Evolutionary conservation across 2,113 vertebrate genomes (phyloP), one percentile per base, ranked within the genome.

Genomic region (Pseudonaja textilis): DNA sequence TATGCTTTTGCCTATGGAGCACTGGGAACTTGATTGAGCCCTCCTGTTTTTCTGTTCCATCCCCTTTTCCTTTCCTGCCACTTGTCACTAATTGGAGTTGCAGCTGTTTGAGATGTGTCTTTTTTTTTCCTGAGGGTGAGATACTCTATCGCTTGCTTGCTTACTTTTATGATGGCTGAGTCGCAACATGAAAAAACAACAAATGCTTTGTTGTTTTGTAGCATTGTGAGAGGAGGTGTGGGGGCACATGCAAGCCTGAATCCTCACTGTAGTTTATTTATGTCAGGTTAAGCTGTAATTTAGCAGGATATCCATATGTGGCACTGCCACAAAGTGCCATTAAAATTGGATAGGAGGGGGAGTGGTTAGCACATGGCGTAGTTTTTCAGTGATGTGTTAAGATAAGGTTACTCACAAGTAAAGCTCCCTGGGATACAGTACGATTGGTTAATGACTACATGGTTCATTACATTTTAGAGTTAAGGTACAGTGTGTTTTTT

Each of bases 361-460:
- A 7, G 18, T 18, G 5, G 1, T 74, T 81, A 81, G 69, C 3
- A 81, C 0, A 20, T 81, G 74, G 34, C 34, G 22, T 81, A 42
- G 18, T 22, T 42, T 39, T 20, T 81, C 74, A 81, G 18, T 81
- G 34, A 42, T 39, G 7, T 57, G 20, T 1, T 90, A 81, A 95
- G 54, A 8, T 8, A 1, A 29, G 50, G 42, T 81, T 57, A 26
- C 85, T 91, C 3, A 26, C 23, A 55, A 56, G 55, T 11, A 18
- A 16, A 7, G 1, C 3, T 50, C 74, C 11, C 0, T 7, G 6
- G 23, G 22, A 42, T 92, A n/a, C 45, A 25, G 18, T 57, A 14
- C 4, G 54, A 34, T 12, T 0, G 0, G 64, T 94, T 64, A 89
- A 55, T 91, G 16, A 52, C 5, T 39, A 81, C 89, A 9, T 29